Conservation (phyloP, 2,888 invertebrate genomes). For the Leptinotarsa tumamoca region DNA sequence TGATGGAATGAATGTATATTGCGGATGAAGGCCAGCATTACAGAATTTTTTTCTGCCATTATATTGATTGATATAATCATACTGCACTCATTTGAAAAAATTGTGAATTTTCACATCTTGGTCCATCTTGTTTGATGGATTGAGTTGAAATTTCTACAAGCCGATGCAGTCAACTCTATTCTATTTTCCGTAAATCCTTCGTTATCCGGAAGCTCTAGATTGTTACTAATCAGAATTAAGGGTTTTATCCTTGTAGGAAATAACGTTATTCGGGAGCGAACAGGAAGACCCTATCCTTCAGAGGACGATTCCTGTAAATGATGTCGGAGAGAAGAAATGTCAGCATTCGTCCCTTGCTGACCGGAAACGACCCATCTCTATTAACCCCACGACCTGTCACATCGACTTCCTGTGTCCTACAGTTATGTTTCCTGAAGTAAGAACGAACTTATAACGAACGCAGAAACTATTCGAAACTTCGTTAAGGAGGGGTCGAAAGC, state of each 20-base stretch:
- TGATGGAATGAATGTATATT: too few species aligned
- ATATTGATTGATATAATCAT: too few species aligned
- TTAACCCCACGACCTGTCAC: slow-evolving; percentile 58
- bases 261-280: slow-evolving; percentile 34
- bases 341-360: slow-evolving; percentile 58
- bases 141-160: background rate
- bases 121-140: slow-evolving; percentile 6
- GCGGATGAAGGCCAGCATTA: too few species aligned
- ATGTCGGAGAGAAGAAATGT: slow-evolving; percentile 48
- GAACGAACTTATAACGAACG: slow-evolving; percentile 29
- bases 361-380: slow-evolving; percentile 58
- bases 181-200: background rate
- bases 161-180: background rate
- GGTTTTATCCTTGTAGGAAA: slow-evolving; percentile 37
- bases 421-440: slow-evolving; percentile 25
- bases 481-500: slow-evolving; percentile 24
- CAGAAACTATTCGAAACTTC: slow-evolving; percentile 33
- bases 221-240: slow-evolving; percentile 42
- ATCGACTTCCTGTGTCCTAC: slow-evolving; percentile 32
- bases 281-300: slow-evolving; percentile 38
- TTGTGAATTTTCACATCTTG: too few species aligned
- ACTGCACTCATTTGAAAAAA: too few species aligned
- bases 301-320: slow-evolving; percentile 30
- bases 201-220: slow-evolving; percentile 33
- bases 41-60: too few species aligned